Evolutionary conservation across 2,113 vertebrate species (phyloP).

Genomic region (Clarias magur): DNA sequence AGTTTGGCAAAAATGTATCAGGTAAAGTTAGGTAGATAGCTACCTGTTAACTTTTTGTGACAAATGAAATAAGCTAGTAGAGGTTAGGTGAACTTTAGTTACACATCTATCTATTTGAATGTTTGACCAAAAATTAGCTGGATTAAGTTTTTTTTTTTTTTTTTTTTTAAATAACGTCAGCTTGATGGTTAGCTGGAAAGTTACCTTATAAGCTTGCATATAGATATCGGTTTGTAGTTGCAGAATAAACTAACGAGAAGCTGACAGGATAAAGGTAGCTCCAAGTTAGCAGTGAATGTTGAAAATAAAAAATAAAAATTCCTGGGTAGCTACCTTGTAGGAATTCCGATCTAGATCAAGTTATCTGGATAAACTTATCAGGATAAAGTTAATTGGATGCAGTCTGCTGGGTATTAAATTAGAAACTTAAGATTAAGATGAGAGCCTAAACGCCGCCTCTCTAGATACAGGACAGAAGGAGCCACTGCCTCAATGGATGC

Average conservation of each 20-base stretch:
- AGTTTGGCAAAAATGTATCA: no score
- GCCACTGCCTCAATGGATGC: background rate
- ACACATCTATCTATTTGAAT: background rate
- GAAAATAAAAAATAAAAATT: no score
- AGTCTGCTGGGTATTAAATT: background rate
- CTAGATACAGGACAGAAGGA: background rate
- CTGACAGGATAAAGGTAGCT: background rate
- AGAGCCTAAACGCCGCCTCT: no score
- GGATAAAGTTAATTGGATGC: background rate
- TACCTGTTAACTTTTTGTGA: background rate
- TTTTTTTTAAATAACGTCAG: no score
- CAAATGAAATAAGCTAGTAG: background rate
- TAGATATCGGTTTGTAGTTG: background rate
- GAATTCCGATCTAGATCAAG: background rate
- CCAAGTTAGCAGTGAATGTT: background rate
- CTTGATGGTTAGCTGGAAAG: background rate
- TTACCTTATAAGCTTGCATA: background rate
- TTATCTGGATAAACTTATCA: background rate
- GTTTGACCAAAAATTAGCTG: background rate
- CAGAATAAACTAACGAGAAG: background rate
- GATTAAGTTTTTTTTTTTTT: background rate
- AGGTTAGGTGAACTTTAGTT: background rate
- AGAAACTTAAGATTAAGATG: no score
- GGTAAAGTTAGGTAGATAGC: background rate
- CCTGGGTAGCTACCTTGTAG: background rate